Evolutionary conservation across 2,888 invertebrate species (phyloP), one percentile per base, ranked within the genome.

Genomic region (Drosophila paranaensis): DNA sequence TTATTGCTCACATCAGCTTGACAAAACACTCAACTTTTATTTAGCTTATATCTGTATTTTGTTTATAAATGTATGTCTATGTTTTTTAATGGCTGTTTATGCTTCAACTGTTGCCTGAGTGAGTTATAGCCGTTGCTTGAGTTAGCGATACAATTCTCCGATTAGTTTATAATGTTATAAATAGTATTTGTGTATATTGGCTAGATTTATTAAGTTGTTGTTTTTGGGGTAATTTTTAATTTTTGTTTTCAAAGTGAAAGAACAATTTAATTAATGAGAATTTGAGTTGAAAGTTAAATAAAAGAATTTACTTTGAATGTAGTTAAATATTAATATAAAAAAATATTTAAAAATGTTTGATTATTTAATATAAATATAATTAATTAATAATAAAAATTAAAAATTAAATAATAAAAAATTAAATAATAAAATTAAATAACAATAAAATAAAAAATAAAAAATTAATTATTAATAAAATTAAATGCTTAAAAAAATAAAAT

Each of bases 1-100:
- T 73, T 60, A 60, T 60, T 64, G 55, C 40, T 37, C 45, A 30
- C 37, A 46, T 20, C 20, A 43, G 39, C 40, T 45, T 20, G 43
- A 50, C 50, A 48, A n/a, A 10, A 27, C 33, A 14, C 56, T 33
- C n/a, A 30, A 56, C 16, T 50, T 37, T 40, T n/a, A 42, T 42
- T 33, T n/a, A 56, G 11, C 37, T 20, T 27, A 1, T n/a, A 33
- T 13, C 30, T 14, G 16, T n/a, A 40, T 40, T 40, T 30, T 54
- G n/a, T 54, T 20, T 37, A 51, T 39, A 53, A 14, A 37, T 53
- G 6, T 27, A 27, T 27, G 27, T 27, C 2, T 27, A 27, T 27
- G 6, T 16, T 30, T 6, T 27, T 45, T 30, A 37, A 20, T 62
- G 35, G 6, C 35, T 27, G 60, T 43, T 43, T 43, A 35, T 20